Percentiles rank a stretch among this genome's conserved stretches.
Evolutionary conservation across 2,797 vertebrate genomes (phyloP).

Genomic region (Phoebastria nigripes): DNA sequence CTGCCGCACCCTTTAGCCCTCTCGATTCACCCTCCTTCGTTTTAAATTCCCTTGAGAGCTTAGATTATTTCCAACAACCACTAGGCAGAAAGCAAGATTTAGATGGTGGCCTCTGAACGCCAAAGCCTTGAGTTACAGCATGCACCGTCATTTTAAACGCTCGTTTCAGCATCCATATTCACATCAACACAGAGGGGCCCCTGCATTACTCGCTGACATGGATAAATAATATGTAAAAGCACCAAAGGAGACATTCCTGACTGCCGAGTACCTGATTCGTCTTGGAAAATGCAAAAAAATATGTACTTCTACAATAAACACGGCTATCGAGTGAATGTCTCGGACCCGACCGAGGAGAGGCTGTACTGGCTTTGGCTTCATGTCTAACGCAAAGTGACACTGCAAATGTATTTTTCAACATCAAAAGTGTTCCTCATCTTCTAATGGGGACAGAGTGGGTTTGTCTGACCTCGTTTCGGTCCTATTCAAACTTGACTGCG

Average conservation of each 20-base stretch:
- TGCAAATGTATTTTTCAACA: background rate
- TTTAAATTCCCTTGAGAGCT: background rate
- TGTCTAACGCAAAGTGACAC: background rate
- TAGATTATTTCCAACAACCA: background rate
- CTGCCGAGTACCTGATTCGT: background rate
- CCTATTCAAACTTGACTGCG: background rate
- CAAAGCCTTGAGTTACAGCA: background rate
- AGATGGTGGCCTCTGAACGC: background rate
- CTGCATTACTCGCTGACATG: background rate
- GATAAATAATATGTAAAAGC: background rate
- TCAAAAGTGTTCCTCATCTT: background rate
- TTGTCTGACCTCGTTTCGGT: background rate
- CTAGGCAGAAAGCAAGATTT: background rate
- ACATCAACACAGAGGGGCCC: background rate
- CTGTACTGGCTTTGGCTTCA: accelerated
- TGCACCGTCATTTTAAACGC: background rate
- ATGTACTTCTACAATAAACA: background rate
- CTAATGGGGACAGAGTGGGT: background rate
- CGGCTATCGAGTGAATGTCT: accelerated
- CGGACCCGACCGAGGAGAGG: background rate
- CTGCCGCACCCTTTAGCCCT: background rate
- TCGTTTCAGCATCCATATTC: background rate
- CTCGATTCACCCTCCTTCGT: background rate
- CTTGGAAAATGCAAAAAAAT: background rate
- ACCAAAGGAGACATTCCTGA: background rate